These are phyloP conservation scores for Luperina nickerlii DNA, from an alignment of 2,888 invertebrate species.

Conservation along the genomic window DNA sequence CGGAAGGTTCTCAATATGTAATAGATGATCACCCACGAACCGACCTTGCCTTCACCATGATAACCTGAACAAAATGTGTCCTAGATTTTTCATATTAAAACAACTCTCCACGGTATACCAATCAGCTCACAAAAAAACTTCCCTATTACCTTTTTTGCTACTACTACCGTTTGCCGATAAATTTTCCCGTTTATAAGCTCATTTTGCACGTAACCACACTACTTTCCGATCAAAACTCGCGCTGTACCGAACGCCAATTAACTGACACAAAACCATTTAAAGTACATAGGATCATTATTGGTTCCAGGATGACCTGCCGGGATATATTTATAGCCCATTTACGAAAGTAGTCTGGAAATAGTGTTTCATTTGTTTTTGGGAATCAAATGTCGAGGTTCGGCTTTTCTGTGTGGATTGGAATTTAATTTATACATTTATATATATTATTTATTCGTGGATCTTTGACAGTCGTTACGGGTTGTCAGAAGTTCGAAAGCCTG, in stretches of 20 bases:
- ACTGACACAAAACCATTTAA: slow-evolving; percentile 56
- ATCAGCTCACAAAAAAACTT: background rate
- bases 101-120: background rate
- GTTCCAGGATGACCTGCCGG: slow-evolving; percentile 57
- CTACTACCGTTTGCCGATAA: background rate
- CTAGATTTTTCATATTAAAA: background rate
- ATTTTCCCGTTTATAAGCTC: slow-evolving; percentile 11
- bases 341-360: slow-evolving; percentile 40
- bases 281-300: slow-evolving; percentile 61
- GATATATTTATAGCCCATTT: slow-evolving; percentile 68
- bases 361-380: background rate
- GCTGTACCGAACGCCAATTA: slow-evolving; percentile 51
- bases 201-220: slow-evolving; percentile 32
- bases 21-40: background rate
- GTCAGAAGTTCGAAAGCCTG: no score
- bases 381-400: background rate
- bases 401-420: no score
- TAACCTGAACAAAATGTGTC: background rate
- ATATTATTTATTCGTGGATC: no score
- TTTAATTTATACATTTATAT: no score
- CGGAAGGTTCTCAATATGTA: background rate
- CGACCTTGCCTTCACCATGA: background rate
- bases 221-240: slow-evolving; percentile 51
- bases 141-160: background rate
- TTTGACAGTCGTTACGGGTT: no score